Evolutionary conservation across 2,113 vertebrate genomes (phyloP).

Genomic region (Rynchops niger): DNA sequence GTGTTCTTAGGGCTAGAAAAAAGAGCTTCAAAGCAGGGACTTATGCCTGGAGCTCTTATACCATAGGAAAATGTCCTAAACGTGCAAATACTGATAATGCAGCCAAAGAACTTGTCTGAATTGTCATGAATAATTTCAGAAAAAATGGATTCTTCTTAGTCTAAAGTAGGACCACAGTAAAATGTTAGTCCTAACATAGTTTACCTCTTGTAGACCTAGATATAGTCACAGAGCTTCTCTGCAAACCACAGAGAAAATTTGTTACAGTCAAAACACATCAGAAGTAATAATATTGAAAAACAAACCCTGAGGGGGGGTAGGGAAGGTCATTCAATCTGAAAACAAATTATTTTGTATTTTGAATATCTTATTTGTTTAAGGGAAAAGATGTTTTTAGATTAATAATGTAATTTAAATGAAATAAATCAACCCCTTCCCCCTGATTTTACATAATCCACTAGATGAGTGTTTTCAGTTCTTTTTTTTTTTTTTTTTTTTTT

Average conservation of each 20-base stretch:
- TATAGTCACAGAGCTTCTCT: background rate
- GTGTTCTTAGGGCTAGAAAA: background rate
- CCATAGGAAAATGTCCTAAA: rapidly evolving
- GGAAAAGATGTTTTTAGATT: background rate
- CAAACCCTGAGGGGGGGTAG: rapidly evolving
- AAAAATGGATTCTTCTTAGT: background rate
- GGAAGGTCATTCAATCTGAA: background rate
- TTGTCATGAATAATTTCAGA: background rate
- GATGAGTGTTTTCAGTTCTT: rapidly evolving
- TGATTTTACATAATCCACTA: background rate
- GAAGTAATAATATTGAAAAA: background rate
- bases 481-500: background rate
- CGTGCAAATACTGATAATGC: background rate
- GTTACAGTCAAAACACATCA: background rate
- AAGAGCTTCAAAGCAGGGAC: background rate
- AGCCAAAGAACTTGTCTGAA: background rate
- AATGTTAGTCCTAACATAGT: background rate
- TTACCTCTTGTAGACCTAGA: background rate
- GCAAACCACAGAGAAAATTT: background rate
- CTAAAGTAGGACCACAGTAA: background rate
- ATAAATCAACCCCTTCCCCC: rapidly evolving
- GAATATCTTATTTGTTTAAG: background rate
- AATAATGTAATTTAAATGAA: background rate
- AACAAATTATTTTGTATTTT: background rate
- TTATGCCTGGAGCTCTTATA: background rate